Conservation (phyloP, 1,140 invertebrate species). For the Listronotus bonariensis region DNA sequence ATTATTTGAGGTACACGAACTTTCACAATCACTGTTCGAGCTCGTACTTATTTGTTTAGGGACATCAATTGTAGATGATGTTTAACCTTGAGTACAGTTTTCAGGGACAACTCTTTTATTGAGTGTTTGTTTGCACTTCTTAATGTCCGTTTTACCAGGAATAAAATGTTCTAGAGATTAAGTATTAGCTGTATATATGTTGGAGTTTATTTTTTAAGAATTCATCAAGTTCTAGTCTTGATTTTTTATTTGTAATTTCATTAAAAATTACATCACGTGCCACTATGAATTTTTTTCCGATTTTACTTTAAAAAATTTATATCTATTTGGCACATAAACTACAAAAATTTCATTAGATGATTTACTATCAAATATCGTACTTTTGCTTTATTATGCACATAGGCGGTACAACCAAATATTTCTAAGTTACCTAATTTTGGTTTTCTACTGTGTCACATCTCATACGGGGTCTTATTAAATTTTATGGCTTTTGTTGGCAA, state of each 20-base stretch:
- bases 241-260: constrained; percentile 38
- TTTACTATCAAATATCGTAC: constrained; percentile 56
- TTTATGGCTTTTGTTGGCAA: constrained; percentile 53
- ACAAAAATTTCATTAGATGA: constrained; percentile 51
- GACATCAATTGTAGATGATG: no score
- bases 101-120: no score
- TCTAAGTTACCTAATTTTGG: constrained; percentile 56
- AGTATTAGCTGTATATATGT: no score
- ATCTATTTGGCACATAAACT: constrained; percentile 56
- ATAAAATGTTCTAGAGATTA: no score
- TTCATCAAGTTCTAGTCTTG: constrained; percentile 14
- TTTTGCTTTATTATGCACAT: constrained; percentile 55
- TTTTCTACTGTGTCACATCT: constrained; percentile 58
- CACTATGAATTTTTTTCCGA: constrained; percentile 48
- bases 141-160: no score
- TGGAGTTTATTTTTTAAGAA: no score
- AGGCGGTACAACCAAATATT: constrained; percentile 58
- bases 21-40: no score
- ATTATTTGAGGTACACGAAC: no score
- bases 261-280: constrained; percentile 56
- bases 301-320: constrained; percentile 54
- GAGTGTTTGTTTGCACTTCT: no score
- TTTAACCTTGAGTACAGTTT: no score
- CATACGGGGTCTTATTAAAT: constrained; percentile 54
- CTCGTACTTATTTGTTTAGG: no score